Percentiles rank a stretch among this genome's conserved stretches.
Evolutionary conservation across 2,888 invertebrate species (phyloP).

Genomic region (Cheilosia urbana): DNA sequence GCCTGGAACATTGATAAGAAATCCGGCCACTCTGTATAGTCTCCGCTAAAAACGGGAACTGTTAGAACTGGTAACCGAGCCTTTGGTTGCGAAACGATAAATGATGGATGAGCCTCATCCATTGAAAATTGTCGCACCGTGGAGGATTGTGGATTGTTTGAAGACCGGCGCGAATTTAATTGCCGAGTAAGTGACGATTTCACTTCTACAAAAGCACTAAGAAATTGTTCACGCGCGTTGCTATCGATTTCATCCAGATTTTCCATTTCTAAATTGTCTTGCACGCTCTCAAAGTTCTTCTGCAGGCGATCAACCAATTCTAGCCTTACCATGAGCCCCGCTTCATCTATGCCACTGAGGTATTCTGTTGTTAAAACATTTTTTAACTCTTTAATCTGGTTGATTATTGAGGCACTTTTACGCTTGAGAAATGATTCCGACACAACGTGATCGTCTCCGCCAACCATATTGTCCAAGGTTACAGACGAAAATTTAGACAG

Average conservation of each 20-base stretch:
- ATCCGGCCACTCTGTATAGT: conserved; percentile 29
- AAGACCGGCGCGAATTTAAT: conserved; percentile 1
- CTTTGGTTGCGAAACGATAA: conserved; percentile 6
- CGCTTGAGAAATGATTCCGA: no score
- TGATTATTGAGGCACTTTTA: no score
- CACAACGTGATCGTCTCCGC: no score
- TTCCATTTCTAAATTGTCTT: conserved; percentile 19
- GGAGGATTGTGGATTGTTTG: conserved; percentile 12
- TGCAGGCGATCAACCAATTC: no score
- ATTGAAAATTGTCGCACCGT: conserved; percentile 18
- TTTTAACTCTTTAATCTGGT: no score
- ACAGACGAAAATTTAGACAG: no score
- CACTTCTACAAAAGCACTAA: background rate
- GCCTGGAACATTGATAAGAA: conserved; percentile 21
- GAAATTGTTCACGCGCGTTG: background rate
- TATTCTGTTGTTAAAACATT: no score
- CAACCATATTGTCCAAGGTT: no score
- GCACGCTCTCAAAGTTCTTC: background rate
- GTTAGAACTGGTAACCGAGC: background rate
- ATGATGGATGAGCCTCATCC: conserved; percentile 11
- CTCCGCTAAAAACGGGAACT: conserved; percentile 15
- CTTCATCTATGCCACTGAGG: no score
- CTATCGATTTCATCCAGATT: conserved; percentile 5
- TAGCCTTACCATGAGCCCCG: no score
- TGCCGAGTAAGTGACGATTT: background rate